A percentile compares a stretch with the other conserved stretches of the same genome.
Evolutionary conservation across 2,888 invertebrate species (phyloP).

Genomic region (Axea sp.): DNA sequence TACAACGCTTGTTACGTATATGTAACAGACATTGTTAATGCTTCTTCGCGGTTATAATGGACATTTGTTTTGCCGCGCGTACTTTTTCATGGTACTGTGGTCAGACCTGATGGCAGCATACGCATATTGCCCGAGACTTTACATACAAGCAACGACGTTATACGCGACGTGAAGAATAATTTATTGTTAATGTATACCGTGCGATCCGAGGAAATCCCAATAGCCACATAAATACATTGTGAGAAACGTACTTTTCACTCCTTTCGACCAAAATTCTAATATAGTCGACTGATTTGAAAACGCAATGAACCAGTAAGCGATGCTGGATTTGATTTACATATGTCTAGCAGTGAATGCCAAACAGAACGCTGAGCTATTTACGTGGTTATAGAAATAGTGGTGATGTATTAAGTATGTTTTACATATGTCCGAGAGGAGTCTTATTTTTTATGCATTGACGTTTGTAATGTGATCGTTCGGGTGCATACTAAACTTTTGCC

Average conservation of each 20-base stretch:
- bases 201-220: conserved; percentile 53
- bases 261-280: conserved; percentile 55
- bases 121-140: conserved; percentile 59
- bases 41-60: conserved; percentile 50
- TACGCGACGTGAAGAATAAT: conserved; percentile 54
- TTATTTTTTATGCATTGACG: conserved; percentile 38
- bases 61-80: conserved; percentile 29
- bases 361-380: conserved; percentile 33
- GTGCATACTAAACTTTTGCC: conserved; percentile 31
- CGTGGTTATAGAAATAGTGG: conserved; percentile 53
- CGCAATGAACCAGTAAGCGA: conserved; percentile 58
- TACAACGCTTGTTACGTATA: conserved; percentile 7
- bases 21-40: conserved; percentile 39
- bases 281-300: conserved; percentile 51
- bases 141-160: conserved; percentile 50
- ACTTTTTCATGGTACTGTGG: conserved; percentile 44
- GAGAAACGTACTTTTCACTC: conserved; percentile 52
- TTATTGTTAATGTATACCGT: conserved; percentile 58
- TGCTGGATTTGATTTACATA: conserved; percentile 59
- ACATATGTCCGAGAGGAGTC: conserved; percentile 41
- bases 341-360: conserved; percentile 52
- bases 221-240: conserved; percentile 58
- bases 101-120: conserved; percentile 43
- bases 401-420: conserved; percentile 51
- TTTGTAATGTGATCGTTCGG: conserved; percentile 18